Evolutionary conservation across 2,797 vertebrate genomes (phyloP).

Genomic region (Echeneis naucrates): DNA sequence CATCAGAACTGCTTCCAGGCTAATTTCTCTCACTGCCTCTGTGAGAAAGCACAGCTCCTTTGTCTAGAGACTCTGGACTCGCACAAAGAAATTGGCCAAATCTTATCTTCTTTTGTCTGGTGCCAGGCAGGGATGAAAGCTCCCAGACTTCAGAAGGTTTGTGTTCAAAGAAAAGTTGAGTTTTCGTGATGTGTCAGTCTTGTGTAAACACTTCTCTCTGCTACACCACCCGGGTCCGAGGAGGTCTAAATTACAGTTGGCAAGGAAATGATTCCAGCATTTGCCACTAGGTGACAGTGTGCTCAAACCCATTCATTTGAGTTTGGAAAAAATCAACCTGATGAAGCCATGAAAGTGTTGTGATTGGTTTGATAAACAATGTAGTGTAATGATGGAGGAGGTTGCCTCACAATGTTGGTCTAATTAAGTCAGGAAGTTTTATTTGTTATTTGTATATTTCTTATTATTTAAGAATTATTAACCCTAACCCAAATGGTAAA

Average conservation of each 20-base stretch:
- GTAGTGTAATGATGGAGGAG: neutral
- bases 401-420: neutral
- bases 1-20: neutral
- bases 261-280: neutral
- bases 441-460: neutral
- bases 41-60: neutral
- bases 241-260: neutral
- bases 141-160: neutral
- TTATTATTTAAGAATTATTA: neutral
- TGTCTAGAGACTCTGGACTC: neutral
- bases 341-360: neutral
- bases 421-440: neutral
- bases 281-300: constrained; percentile 65
- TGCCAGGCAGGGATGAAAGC: neutral
- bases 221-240: neutral
- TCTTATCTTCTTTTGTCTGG: neutral
- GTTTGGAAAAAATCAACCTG: neutral
- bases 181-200: neutral
- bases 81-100: neutral
- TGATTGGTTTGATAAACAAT: neutral
- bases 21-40: neutral
- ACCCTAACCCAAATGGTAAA: no score
- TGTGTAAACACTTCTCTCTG: neutral
- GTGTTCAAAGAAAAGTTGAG: neutral
- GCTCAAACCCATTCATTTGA: neutral